phyloP scores from a whole-genome alignment of 2,888 invertebrate species.

The Agriopis aurantiaria region DNA sequence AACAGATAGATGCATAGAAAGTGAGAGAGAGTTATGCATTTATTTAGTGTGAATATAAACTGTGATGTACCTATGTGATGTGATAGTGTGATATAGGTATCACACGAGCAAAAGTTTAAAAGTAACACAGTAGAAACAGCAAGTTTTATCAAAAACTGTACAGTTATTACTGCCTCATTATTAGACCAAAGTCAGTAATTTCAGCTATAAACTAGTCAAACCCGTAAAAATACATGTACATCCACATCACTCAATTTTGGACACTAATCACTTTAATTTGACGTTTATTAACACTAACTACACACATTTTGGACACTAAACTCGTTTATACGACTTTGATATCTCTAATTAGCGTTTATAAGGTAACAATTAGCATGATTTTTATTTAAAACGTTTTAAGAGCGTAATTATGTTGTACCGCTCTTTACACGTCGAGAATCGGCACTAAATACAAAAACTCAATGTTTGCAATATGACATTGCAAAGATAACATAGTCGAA shows the following conservation, averaged over 20 bases:
- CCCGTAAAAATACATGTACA: constrained; percentile 2
- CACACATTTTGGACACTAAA: constrained; percentile 3
- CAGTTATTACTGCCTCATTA: constrained; percentile 2
- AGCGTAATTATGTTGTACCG: constrained; percentile 33
- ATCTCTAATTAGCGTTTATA: neutral
- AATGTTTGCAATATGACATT: constrained; percentile 80
- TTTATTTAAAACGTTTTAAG: constrained; percentile 13
- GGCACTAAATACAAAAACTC: constrained; percentile 62
- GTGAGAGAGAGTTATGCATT: too few relatives aligned
- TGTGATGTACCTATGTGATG: neutral
- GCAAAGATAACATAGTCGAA: constrained; percentile 77
- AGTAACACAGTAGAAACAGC: neutral
- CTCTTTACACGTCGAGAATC: constrained; percentile 46
- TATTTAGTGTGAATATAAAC: neutral
- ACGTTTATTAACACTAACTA: constrained; percentile 7
- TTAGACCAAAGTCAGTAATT: neutral
- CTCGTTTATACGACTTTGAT: neutral
- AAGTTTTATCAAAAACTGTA: neutral
- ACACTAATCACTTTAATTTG: constrained; percentile 3
- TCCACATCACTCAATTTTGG: constrained; percentile 11
- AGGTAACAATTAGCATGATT: constrained; percentile 8
- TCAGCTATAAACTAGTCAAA: constrained; percentile 6
- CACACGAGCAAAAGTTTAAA: neutral
- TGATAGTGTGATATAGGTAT: neutral
- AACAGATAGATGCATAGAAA: too few relatives aligned